Evolutionary conservation across 1,140 invertebrate species (phyloP).

Genomic region (Drosophila pruinosa): DNA sequence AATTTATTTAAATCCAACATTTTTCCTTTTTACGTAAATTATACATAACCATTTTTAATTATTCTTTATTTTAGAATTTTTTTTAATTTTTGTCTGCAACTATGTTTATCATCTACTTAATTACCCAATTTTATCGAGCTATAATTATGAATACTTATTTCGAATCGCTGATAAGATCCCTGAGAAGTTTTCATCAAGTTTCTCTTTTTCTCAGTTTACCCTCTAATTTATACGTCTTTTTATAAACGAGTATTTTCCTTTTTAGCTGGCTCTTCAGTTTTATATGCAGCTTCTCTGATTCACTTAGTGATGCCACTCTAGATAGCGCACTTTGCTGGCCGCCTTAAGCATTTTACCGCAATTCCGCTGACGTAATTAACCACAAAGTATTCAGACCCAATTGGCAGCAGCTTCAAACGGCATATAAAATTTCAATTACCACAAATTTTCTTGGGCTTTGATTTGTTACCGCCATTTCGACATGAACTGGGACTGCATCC

Average conservation of each 20-base stretch:
- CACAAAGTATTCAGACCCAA: slow-evolving; percentile 49
- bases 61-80: neutral
- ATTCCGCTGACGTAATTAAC: slow-evolving; percentile 52
- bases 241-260: neutral
- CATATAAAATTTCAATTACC: slow-evolving; percentile 68
- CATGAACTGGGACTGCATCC: no score
- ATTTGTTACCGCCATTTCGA: slow-evolving; percentile 56
- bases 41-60: no score
- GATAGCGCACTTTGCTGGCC: slow-evolving; percentile 21
- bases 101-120: neutral
- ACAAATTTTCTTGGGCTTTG: slow-evolving; percentile 57
- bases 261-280: neutral
- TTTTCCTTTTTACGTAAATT: no score
- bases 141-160: neutral
- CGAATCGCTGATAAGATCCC: neutral
- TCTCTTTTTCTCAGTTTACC: neutral
- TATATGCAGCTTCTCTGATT: neutral
- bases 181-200: neutral
- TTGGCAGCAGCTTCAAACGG: slow-evolving; percentile 56
- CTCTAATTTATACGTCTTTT: slow-evolving; percentile 20
- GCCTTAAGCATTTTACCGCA: slow-evolving; percentile 4
- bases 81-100: neutral
- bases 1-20: no score
- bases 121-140: neutral
- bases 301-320: slow-evolving; percentile 27